Evolutionary conservation across 1,140 invertebrate species (phyloP), one percentile per base, ranked within the genome.

Genomic region (Gonatopus flavifemur): DNA sequence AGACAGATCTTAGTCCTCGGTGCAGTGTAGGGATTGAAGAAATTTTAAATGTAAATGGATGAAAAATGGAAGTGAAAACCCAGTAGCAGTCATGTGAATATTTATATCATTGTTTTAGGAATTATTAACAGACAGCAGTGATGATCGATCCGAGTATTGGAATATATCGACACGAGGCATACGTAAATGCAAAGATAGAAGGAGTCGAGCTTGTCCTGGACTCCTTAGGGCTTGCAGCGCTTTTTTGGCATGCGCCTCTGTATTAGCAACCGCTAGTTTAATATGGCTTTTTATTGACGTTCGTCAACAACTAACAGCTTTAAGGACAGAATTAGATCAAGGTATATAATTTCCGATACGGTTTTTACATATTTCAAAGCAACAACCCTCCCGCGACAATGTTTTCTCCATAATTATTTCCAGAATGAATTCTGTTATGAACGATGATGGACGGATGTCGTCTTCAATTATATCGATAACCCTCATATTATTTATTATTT

Each of bases 271-370:
- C 7, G 81, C 83, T 15, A 83, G 84, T 30, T 81, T 86, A 28
- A 79, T 86, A 47, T 87, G 85, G 84, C 76, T 86, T 3, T 86
- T 87, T 64, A 82, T 86, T 24, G 85, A 87, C 59, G 83, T 86
- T 21, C 78, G 84, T 57, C 78, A 86, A 50, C 85, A 87, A 68
- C 81, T 86, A 41, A 81, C 82, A 8, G 82, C 81, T 6, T 77
- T 87, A 5, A 78, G 84, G 52, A 80, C 76, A 32, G 82, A 87
- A 65, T 80, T 87, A 65, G 84, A 87, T 64, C 81, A 84, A 86
- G 85, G 86, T 86, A 71, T 40, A 40, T 31, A 7, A 43, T 12
- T 40, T 24, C 28, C n/a, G n/a, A n/a, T n/a, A n/a, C n/a, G n/a
- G n/a, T n/a, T n/a, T n/a, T n/a, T n/a, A n/a, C n/a, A n/a, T n/a